Evolutionary conservation across 2,113 vertebrate genomes (phyloP).

Genomic region (Silurus meridionalis): DNA sequence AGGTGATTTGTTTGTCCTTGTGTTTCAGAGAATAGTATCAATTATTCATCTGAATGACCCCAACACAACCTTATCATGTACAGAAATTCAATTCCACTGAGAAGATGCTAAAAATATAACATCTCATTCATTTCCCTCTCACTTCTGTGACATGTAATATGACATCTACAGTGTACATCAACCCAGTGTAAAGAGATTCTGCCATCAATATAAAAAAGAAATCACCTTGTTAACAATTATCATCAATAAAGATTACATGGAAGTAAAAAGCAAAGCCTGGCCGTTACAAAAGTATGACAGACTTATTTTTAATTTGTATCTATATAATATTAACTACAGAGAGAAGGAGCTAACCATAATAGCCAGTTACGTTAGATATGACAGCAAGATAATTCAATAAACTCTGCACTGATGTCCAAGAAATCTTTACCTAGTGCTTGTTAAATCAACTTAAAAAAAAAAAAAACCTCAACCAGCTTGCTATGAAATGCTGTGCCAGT

Average conservation of each 20-base stretch:
- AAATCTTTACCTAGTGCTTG: not conserved
- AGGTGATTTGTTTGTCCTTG: not conserved
- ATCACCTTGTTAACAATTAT: not conserved
- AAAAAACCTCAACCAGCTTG: not conserved
- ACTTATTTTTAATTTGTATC: not conserved
- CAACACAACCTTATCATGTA: not conserved
- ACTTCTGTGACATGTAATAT: conserved; percentile 6
- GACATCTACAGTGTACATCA: not conserved
- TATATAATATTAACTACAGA: not conserved
- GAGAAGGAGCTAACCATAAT: not conserved
- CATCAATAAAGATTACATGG: not conserved
- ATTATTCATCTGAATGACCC: conserved; percentile 20
- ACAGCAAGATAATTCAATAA: not conserved
- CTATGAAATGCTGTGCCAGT: not conserved
- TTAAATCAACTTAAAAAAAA: not conserved
- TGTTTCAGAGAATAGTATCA: not conserved
- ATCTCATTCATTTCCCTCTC: not conserved
- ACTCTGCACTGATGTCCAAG: not conserved
- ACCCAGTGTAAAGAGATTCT: not conserved
- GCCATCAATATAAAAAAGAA: not conserved
- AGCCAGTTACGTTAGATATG: not conserved
- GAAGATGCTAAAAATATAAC: conserved; percentile 21
- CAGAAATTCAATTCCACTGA: conserved; percentile 14
- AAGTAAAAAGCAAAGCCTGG: not conserved
- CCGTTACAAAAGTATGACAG: not conserved